A percentile compares a stretch with the other conserved stretches of the same genome.
phyloP scores from a whole-genome alignment of 1,140 invertebrate genomes.

The Oncopodura yosiiana region DNA sequence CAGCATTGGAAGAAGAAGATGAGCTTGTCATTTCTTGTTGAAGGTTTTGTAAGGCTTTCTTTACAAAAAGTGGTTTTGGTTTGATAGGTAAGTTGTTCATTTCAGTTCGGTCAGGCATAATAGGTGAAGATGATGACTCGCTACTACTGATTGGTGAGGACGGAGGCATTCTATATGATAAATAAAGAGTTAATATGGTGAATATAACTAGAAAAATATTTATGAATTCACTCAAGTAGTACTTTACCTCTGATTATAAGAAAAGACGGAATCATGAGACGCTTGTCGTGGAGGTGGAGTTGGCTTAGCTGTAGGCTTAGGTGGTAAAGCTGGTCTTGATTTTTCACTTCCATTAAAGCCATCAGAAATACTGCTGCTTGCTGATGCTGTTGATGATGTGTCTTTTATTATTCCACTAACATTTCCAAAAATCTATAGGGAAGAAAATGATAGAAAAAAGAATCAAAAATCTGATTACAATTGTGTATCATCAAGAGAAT shows the following conservation, averaged over 20 bases:
- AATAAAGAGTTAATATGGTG: background rate
- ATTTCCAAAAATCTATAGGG: too few species aligned
- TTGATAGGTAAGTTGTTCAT: slow-evolving; percentile 67
- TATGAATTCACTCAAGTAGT: background rate
- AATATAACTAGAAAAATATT: background rate
- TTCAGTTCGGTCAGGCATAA: slow-evolving; percentile 33
- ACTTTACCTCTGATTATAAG: slow-evolving; percentile 13
- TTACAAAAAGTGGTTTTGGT: slow-evolving; percentile 63
- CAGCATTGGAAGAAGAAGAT: background rate
- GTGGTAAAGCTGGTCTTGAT: slow-evolving; percentile 31
- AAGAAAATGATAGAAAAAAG: too few species aligned
- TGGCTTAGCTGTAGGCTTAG: slow-evolving; percentile 31
- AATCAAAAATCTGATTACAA: too few species aligned
- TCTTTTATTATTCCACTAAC: slow-evolving; percentile 15
- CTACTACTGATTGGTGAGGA: too few species aligned
- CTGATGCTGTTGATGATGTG: slow-evolving; percentile 14
- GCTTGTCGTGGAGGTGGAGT: slow-evolving; percentile 27
- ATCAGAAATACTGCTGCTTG: slow-evolving; percentile 12
- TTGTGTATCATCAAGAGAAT: too few species aligned
- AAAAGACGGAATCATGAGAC: slow-evolving; percentile 1
- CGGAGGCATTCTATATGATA: background rate
- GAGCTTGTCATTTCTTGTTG: background rate
- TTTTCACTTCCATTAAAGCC: slow-evolving; percentile 7
- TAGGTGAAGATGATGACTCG: too few species aligned
- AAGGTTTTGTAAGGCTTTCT: slow-evolving; percentile 44